phyloP scores from a whole-genome alignment of 2,113 vertebrate genomes.

The Recurvirostra avosetta region DNA sequence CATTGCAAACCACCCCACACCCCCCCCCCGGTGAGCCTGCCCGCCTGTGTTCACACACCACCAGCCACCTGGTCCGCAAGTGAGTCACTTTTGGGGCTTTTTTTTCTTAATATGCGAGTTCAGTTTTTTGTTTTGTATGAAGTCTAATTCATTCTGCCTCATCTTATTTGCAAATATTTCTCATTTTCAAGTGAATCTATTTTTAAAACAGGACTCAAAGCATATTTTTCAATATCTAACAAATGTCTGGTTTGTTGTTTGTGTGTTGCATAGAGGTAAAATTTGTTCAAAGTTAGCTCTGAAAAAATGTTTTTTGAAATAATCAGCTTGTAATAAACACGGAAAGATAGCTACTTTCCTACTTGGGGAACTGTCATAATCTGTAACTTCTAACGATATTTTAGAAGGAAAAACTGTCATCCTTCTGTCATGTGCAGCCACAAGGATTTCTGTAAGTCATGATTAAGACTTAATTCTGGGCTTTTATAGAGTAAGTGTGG shows the following conservation, averaged over 20 bases:
- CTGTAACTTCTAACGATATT: constrained; percentile 2
- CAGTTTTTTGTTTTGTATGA: not conserved
- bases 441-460: constrained; percentile 50
- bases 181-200: constrained; percentile 19
- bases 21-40: fast-evolving
- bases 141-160: not conserved
- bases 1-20: not conserved
- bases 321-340: constrained; percentile 34
- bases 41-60: not conserved
- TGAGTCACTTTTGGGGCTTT: not conserved
- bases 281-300: constrained; percentile 23
- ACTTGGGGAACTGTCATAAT: not conserved
- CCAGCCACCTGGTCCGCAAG: not conserved
- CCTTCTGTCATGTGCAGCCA: constrained; percentile 34
- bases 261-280: not conserved
- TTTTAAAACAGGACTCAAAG: not conserved
- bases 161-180: constrained; percentile 47
- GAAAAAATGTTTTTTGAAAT: not conserved
- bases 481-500: not conserved
- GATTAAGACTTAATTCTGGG: constrained; percentile 39
- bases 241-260: constrained; percentile 2
- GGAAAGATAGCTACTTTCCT: not conserved
- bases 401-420: constrained; percentile 1
- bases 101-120: not conserved
- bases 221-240: not conserved